Evolutionary conservation across 2,797 vertebrate genomes (phyloP), one percentile per base, ranked within the genome.

Genomic region (Streptopelia turtur): DNA sequence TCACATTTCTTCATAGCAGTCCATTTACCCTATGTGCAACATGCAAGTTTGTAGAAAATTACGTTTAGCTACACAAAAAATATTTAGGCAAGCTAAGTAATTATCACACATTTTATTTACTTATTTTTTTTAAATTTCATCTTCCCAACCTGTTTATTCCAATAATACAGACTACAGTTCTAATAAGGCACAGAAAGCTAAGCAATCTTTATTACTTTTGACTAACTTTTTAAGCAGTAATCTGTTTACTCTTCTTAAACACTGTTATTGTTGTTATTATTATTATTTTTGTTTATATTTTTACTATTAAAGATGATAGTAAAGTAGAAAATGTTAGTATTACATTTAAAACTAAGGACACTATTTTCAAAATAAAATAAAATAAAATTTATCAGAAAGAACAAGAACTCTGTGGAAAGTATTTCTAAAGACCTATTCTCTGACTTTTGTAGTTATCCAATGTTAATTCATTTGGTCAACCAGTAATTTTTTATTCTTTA

Each of bases 231-330:
- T 10, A 76, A 83, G 16, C 13, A 83, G 13, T 43, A 69, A 61
- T 50, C 9, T 79, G 16, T 5, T 64, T 84, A 45, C 3, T 56
- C 4, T 90, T 56, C 43, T 77, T 43, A 57, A 94, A 82, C 2
- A 52, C 0, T 4, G 16, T 41, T 39, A 30, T 30, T 22, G 4
- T 41, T 21, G 3, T 35, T 41, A 5, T 5, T 49, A 14, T 22
- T 28, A 8, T 23, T 24, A 30, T 24, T 35, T 35, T 16, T 41
- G 16, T 41, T 41, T 41, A 41, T 43, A 13, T 2, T 63, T 7
- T 37, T 37, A 14, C 11, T 35, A 16, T 37, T 37, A 15, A 50
- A 7, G 0, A 7, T 3, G 6, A 27, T 27, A 57, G 17, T 77
- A 59, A 63, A 53, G 0, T 39, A 77, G 31, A n/a, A 89, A 89